Evolutionary conservation across 2,113 vertebrate genomes (phyloP).

Genomic region (Ramphastos sulfuratus): DNA sequence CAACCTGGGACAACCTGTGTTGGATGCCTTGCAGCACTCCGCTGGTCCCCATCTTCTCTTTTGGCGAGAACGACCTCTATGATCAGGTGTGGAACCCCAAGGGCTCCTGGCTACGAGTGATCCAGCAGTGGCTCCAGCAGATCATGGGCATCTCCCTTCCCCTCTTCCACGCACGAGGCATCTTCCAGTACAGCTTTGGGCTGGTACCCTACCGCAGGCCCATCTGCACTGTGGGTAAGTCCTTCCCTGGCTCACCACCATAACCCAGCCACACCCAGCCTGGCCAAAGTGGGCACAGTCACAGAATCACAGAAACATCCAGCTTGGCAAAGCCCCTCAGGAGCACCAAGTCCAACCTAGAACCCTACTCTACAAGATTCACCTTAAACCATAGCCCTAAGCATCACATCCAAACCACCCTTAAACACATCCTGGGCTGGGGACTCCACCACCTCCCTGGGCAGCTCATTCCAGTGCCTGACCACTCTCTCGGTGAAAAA

Average conservation of each 20-base stretch:
- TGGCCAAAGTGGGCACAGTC: not conserved
- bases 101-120: constrained; percentile 83
- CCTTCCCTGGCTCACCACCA: fast-evolving
- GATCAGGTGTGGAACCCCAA: constrained; percentile 84
- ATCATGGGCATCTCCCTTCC: constrained; percentile 90
- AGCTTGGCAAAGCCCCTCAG: no score
- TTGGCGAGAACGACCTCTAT: constrained; percentile 92
- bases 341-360: no score
- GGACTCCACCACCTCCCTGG: no score
- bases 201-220: constrained; percentile 88
- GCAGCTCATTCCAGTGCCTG: no score
- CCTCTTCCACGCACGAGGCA: constrained; percentile 88
- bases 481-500: no score
- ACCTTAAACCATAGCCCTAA: no score
- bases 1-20: not conserved
- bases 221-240: constrained; percentile 88
- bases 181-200: constrained; percentile 96
- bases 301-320: no score
- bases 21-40: constrained; percentile 71
- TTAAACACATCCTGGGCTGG: no score
- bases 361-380: no score
- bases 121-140: constrained; percentile 83
- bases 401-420: no score
- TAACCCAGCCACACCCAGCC: not conserved
- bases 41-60: constrained; percentile 89